phyloP scores from a whole-genome alignment of 1,140 invertebrate genomes.

The Fopius arisanus region DNA sequence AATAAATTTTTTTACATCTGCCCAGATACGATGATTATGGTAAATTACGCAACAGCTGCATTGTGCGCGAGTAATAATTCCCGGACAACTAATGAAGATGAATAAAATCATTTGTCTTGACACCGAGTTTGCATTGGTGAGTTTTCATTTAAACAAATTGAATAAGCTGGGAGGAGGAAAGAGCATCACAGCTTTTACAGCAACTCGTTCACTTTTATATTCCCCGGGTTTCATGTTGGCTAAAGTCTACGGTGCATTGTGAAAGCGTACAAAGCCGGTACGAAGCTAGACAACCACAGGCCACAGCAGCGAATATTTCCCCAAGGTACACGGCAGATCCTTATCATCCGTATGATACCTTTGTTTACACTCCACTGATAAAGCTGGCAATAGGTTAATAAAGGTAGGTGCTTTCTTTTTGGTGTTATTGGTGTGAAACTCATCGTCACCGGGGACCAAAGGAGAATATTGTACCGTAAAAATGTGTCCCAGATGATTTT shows the following conservation, averaged over 20 bases:
- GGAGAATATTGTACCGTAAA: background rate
- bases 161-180: background rate
- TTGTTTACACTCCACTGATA: background rate
- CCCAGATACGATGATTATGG: too few relatives aligned
- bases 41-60: too few relatives aligned
- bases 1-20: too few relatives aligned
- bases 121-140: background rate
- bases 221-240: background rate
- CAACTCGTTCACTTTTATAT: slow-evolving; percentile 9
- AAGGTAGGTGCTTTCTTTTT: background rate
- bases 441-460: background rate
- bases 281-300: slow-evolving; percentile 3
- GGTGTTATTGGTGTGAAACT: background rate
- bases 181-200: background rate
- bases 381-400: slow-evolving; percentile 4
- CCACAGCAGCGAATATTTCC: background rate
- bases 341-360: background rate
- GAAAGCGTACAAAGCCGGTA: background rate
- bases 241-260: background rate
- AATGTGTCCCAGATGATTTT: background rate
- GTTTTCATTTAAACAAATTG: slow-evolving; percentile 7
- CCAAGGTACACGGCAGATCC: background rate
- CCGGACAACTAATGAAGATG: background rate
- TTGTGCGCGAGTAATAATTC: background rate
- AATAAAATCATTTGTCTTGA: background rate